These are phyloP conservation scores for Pelosia muscerda DNA, from an alignment of 2,888 invertebrate species.

Conservation along the genomic window DNA sequence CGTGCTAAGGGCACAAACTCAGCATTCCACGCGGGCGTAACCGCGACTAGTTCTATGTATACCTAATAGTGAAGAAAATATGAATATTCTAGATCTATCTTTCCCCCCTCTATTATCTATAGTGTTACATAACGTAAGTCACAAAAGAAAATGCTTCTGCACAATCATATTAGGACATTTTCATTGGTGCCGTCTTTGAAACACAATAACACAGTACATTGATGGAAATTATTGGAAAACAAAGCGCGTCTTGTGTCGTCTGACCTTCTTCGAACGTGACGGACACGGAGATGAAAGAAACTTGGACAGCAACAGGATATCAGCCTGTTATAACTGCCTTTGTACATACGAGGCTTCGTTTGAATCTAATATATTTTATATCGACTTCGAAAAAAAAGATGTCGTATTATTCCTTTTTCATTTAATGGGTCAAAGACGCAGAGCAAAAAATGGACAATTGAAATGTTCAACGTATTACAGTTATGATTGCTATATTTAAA, in stretches of 20 bases:
- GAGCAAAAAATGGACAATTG: too few species aligned
- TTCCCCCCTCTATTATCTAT: too few species aligned
- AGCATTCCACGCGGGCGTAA: too few species aligned
- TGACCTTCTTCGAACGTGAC: not conserved
- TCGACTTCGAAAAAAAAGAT: not conserved
- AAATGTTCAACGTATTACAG: too few species aligned
- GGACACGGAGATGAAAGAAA: not conserved
- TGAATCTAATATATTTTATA: not conserved
- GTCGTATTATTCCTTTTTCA: not conserved
- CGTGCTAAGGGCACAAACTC: too few species aligned
- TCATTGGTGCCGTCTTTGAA: not conserved
- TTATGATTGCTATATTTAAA: too few species aligned
- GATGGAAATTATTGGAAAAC: not conserved
- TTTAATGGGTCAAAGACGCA: not conserved
- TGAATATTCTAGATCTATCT: too few species aligned
- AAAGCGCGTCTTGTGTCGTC: not conserved
- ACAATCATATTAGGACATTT: not conserved
- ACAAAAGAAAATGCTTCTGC: not conserved
- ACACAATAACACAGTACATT: not conserved
- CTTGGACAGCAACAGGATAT: not conserved
- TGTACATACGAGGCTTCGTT: not conserved
- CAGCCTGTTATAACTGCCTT: not conserved
- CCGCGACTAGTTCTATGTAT: too few species aligned
- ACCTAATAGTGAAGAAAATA: too few species aligned
- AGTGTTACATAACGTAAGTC: not conserved